Conservation (phyloP, 2,888 invertebrate species). For the Trisateles emortualis region DNA sequence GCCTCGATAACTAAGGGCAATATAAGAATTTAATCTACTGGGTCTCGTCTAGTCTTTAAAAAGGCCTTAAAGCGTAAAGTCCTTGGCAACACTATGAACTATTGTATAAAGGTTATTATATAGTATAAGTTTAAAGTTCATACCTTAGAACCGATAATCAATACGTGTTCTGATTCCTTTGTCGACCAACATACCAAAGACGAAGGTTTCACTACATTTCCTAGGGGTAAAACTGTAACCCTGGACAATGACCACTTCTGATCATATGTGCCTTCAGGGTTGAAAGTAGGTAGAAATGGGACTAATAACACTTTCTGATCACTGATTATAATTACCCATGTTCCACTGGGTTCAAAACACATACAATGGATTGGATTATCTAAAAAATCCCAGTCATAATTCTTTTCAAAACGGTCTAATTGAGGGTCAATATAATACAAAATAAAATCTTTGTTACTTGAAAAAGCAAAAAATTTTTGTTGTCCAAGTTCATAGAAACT, state of each 20-base stretch:
- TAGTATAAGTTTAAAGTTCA: too few species aligned
- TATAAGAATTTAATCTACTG: too few species aligned
- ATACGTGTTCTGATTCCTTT: conserved; percentile 89
- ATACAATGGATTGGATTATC: conserved; percentile 88
- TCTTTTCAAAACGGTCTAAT: conserved; percentile 71
- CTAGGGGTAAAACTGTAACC: conserved; percentile 77
- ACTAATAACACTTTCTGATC: conserved; percentile 82
- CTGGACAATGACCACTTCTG: conserved; percentile 82
- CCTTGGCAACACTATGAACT: too few species aligned
- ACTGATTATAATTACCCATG: conserved; percentile 90
- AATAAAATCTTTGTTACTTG: conserved; percentile 76
- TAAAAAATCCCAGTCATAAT: conserved; percentile 80
- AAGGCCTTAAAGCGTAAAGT: too few species aligned
- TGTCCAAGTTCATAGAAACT: conserved; percentile 82
- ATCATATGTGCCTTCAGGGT: conserved; percentile 78
- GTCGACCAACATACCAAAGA: conserved; percentile 93
- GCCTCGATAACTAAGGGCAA: too few species aligned
- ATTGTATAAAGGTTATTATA: too few species aligned
- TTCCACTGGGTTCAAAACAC: conserved; percentile 94
- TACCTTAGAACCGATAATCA: conserved; percentile 90
- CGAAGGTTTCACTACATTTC: conserved; percentile 82
- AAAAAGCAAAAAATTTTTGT: conserved; percentile 78
- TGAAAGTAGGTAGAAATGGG: conserved; percentile 80
- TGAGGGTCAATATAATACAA: conserved; percentile 76
- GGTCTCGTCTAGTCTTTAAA: too few species aligned